Base-by-base conservation (phyloP, 1,140 invertebrate genomes). In the Drosophila pallidifrons region DNA sequence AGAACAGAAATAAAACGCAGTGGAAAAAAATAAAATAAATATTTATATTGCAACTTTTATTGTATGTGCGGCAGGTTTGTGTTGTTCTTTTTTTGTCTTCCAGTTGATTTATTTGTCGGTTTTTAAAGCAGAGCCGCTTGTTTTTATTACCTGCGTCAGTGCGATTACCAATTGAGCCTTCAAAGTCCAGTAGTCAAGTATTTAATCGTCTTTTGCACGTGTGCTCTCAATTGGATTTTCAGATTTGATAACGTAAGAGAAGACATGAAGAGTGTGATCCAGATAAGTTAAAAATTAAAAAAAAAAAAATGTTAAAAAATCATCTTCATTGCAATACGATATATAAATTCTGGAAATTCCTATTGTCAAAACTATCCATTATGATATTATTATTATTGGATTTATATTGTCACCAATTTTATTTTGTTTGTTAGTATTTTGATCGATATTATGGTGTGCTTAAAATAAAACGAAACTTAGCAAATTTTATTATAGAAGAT, bases 211-310 rank as follows among this genome's bases (percentile, higher is more conserved):
- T 13, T 8, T 15, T 46, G 58, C 54, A 52, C 57, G 55, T 60
- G 35, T 8, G 58, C 47, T 25, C 10, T 54, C 20, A 55, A 54
- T 11, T 81, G 95, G 95, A 71, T 93, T 91, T 13, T 57, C 13
- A 41, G n/a, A 55, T 35, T 30, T 30, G 28, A 38, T 25, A 25
- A 25, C 20, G 20, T 25, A 5, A 28, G 16, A 51, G 1, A 15
- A n/a, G 5, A 13, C 16, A 16, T 7, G 2, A 20, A 7, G 16
- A 25, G 16, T 10, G 2, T 38, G 35, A 7, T 38, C 8, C 0
- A 25, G 20, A 25, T 3, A 25, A 0, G 20, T 0, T 0, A 25
- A 25, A 25, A 25, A 16, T 16, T 16, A 16, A 25, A 4, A 0
- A 25, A 25, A 20, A 25, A 25, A 25, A 4, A 3, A 3, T 20